Evolutionary conservation across 2,797 vertebrate species (phyloP), one percentile per base, ranked within the genome.

Genomic region (Pempheris klunzingeri): DNA sequence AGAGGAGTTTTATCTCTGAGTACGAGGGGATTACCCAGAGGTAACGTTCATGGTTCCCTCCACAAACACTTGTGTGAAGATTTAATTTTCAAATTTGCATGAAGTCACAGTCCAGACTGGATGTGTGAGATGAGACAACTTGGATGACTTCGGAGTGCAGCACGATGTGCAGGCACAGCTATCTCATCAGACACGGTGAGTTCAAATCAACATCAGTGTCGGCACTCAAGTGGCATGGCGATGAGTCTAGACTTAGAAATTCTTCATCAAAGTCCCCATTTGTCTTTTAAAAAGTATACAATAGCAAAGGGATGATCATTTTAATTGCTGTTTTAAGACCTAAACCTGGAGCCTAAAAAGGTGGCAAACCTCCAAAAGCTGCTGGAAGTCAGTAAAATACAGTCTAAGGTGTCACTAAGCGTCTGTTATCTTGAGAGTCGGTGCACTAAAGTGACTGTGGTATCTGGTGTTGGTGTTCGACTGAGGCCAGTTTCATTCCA

Each of bases 151-250:
- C 17, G 47, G 9, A 46, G 13, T 52, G 44, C 30, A n/a, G 2
- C n/a, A 34, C 20, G 34, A 32, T 20, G 30, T 38, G 14, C 30
- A 46, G 14, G 36, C 17, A 41, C 24, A 62, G 11, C 8, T 18
- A n/a, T 39, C 12, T 26, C 38, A 54, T 54, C 12, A 46, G 5
- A 68, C 15, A 15, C 1, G 13, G 38, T 15, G n/a, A 62, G 30
- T 34, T 44, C n/a, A 43, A 44, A 36, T 61, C 9, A 60, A 22
- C 55, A 50, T 28, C 43, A 24, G 30, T 36, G 53, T 69, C 39
- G 36, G n/a, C 7, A 34, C 41, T 26, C 50, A 3, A 18, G 53
- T 18, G 38, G 24, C 26, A 22, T 5, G 3, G 24, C 1, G 4
- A 3, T 34, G 17, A 39, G 4, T 30, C 17, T n/a, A n/a, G 2